Percentiles rank a stretch among this genome's conserved stretches.
Conservation (phyloP, 2,797 vertebrate species). For the Hypotaenidia okinawae region DNA sequence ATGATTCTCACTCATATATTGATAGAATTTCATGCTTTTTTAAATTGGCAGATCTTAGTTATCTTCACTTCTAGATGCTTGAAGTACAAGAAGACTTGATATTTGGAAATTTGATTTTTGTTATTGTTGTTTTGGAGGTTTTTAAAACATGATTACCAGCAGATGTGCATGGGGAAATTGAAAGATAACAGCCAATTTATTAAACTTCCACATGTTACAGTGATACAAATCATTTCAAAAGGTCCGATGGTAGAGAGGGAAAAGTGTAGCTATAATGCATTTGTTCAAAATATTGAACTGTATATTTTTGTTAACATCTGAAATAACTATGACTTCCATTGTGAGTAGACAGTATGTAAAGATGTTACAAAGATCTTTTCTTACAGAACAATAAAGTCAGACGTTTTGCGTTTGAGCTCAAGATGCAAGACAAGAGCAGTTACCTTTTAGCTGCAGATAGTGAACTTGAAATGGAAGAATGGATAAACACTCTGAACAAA, state of each 20-base stretch:
- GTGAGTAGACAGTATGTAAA: background rate
- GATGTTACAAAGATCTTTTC: background rate
- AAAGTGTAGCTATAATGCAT: background rate
- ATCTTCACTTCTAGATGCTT: background rate
- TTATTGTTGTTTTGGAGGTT: background rate
- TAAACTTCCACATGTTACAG: background rate
- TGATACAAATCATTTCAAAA: background rate
- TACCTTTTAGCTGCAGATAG: constrained; percentile 95
- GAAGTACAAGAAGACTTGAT: background rate
- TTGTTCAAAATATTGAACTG: background rate
- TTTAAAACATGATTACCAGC: background rate
- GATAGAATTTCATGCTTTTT: background rate
- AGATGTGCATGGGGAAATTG: background rate
- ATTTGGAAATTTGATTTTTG: background rate
- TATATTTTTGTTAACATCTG: background rate
- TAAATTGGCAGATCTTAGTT: background rate
- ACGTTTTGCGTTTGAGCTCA: constrained; percentile 96
- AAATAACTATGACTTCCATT: background rate
- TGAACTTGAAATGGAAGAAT: constrained; percentile 96
- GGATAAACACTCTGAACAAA: constrained; percentile 93
- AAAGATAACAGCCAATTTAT: background rate
- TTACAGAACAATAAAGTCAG: constrained; percentile 94
- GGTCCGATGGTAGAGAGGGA: background rate
- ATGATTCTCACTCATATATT: background rate
- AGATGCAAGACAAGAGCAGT: constrained; percentile 99